Conservation (phyloP, 2,113 vertebrate genomes). For the Terrapene triunguis region DNA sequence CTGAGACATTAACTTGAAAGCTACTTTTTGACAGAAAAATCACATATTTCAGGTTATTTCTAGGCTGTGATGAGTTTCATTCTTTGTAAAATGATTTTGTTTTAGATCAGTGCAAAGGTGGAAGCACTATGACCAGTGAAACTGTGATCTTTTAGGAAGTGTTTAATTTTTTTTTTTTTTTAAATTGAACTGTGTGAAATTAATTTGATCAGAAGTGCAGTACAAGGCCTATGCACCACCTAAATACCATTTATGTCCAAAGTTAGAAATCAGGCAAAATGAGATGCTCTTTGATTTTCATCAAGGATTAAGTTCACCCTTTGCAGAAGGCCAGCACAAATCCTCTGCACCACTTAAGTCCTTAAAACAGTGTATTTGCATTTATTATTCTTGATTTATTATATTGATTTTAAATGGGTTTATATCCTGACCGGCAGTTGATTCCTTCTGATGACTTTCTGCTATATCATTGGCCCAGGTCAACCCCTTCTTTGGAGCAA, state of each 20-base stretch:
- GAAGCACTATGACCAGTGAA: background rate
- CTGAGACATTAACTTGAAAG: background rate
- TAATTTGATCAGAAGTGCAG: background rate
- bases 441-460: background rate
- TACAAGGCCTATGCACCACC: background rate
- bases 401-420: background rate
- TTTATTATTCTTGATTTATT: background rate
- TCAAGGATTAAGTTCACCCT: background rate
- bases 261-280: background rate
- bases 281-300: background rate
- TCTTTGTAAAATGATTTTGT: background rate
- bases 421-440: background rate
- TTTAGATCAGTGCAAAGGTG: background rate
- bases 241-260: background rate
- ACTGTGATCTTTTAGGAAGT: background rate
- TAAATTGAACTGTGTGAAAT: background rate
- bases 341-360: background rate
- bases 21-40: background rate
- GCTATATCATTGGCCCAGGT: background rate
- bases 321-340: rapidly evolving
- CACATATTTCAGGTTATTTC: background rate
- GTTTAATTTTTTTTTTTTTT: background rate
- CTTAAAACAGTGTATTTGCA: background rate
- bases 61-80: background rate
- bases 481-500: background rate